Conservation (phyloP, 2,797 vertebrate species). For the Phaenicophaeus curvirostris region DNA sequence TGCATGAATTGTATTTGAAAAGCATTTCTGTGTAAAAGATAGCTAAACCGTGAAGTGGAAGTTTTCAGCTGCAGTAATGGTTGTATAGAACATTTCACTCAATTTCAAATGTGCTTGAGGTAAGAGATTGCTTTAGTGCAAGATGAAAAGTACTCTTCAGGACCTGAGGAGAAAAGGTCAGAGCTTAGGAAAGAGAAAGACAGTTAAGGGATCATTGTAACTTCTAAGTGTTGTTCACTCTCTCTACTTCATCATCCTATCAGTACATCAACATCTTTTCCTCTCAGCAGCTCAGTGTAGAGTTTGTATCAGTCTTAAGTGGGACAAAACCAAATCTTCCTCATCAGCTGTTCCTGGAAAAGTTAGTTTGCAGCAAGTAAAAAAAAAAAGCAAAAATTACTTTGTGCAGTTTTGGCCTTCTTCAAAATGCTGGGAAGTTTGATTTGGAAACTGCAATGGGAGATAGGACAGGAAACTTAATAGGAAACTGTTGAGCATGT, state of each 20-base stretch:
- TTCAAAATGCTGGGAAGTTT: not conserved
- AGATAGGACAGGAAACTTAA: not conserved
- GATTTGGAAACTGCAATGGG: not conserved
- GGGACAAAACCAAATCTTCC: not conserved
- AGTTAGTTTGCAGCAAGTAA: not conserved
- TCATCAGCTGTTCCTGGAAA: not conserved
- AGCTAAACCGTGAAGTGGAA: not conserved
- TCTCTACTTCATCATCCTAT: not conserved
- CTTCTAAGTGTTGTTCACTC: fast-evolving
- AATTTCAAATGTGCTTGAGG: not conserved
- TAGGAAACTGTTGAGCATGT: not conserved
- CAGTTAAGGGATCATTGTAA: not conserved
- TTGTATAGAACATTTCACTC: not conserved
- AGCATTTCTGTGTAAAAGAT: not conserved
- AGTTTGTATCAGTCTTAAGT: not conserved
- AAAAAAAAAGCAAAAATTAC: not conserved
- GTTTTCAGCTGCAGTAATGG: not conserved
- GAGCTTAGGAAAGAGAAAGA: not conserved
- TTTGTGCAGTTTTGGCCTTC: not conserved
- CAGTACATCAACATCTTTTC: not conserved
- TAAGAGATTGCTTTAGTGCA: not conserved
- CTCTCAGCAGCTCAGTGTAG: not conserved
- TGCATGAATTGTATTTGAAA: not conserved
- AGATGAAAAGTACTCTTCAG: not conserved
- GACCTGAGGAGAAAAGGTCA: not conserved